Evolutionary conservation across 2,888 invertebrate species (phyloP).

Genomic region (Acanthoscelides obtectus): DNA sequence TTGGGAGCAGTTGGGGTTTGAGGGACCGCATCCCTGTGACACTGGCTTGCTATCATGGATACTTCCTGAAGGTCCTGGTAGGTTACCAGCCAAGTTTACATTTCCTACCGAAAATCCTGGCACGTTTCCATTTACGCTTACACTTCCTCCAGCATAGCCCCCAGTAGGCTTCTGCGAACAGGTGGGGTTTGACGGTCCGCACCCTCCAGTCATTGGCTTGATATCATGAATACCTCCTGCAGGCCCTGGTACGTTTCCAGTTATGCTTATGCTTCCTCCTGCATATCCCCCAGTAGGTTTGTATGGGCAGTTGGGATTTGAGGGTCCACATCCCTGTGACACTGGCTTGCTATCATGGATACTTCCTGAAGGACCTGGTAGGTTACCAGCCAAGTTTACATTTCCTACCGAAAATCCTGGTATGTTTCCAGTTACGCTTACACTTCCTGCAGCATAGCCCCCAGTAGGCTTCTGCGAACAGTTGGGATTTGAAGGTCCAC

Average conservation of each 20-base stretch:
- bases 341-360: constrained; percentile 26
- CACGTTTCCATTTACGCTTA: not conserved
- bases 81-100: not conserved
- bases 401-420: constrained; percentile 24
- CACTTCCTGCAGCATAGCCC: not conserved
- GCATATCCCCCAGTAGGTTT: not conserved
- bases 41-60: constrained; percentile 24
- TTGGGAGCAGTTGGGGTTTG: not conserved
- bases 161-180: not conserved
- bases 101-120: too few species aligned
- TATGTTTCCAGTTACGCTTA: constrained; percentile 9
- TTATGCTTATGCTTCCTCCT: constrained; percentile 7
- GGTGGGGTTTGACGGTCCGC: not conserved
- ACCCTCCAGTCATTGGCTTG: constrained; percentile 11
- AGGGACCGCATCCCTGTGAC: not conserved
- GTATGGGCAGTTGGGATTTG: not conserved
- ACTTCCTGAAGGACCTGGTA: constrained; percentile 18
- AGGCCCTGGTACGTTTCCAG: constrained; percentile 22
- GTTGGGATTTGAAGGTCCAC: not conserved
- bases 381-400: too few species aligned
- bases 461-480: not conserved
- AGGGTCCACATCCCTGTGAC: not conserved
- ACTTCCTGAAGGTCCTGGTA: constrained; percentile 17
- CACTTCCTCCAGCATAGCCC: not conserved
- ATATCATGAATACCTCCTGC: constrained; percentile 23